phyloP scores from a whole-genome alignment of 2,888 invertebrate genomes.

The Diplolepis rosae region DNA sequence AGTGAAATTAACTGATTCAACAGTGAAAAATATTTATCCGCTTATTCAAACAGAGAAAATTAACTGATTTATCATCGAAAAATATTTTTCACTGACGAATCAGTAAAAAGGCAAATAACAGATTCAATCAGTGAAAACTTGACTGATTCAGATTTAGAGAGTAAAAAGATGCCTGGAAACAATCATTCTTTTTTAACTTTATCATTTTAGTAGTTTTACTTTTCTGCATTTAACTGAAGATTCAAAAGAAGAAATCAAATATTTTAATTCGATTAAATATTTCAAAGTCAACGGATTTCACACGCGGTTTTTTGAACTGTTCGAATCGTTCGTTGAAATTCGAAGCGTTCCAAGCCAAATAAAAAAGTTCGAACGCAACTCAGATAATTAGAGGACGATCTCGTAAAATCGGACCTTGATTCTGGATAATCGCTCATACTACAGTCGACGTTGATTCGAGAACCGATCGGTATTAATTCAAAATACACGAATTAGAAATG shows the following conservation, averaged over 20 bases:
- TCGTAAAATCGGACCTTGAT: conserved; percentile 9
- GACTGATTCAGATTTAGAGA: too few relatives aligned
- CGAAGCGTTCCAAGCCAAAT: background rate
- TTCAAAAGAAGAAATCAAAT: background rate
- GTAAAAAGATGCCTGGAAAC: too few relatives aligned
- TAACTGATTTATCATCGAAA: too few relatives aligned
- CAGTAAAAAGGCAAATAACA: too few relatives aligned
- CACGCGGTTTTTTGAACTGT: conserved; percentile 5
- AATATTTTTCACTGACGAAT: too few relatives aligned
- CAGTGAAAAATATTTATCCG: too few relatives aligned
- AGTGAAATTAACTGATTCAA: too few relatives aligned
- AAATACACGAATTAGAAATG: conserved; percentile 23
- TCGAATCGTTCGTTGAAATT: background rate
- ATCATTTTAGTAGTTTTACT: too few relatives aligned
- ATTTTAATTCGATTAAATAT: conserved; percentile 1
- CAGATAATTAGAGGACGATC: conserved; percentile 12
- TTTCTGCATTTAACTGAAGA: background rate
- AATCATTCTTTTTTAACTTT: too few relatives aligned
- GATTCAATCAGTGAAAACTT: too few relatives aligned
- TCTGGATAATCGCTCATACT: conserved; percentile 23
- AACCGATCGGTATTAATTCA: conserved; percentile 10
- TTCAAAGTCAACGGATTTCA: background rate
- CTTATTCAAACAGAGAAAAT: too few relatives aligned
- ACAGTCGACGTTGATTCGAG: conserved; percentile 8
- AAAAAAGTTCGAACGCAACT: conserved; percentile 4